These are phyloP conservation scores for Montipora capitata DNA, from an alignment of 92 coral and sea anemone genomes.

Conservation along the genomic window DNA sequence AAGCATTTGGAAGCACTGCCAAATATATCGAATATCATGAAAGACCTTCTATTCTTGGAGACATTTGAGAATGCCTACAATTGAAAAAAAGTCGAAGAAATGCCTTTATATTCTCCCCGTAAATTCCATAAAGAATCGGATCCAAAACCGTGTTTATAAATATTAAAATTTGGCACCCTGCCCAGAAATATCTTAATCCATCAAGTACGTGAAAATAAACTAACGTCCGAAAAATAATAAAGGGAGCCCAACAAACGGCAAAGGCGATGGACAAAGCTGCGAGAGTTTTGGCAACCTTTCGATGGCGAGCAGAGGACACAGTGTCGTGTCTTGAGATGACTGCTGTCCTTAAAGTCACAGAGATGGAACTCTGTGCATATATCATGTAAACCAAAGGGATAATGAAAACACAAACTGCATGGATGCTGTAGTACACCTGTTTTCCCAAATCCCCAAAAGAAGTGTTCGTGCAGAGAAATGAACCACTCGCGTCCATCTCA, in stretches of 20 bases:
- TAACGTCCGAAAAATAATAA: slow-evolving; percentile 55
- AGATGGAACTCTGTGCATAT: slow-evolving; percentile 30
- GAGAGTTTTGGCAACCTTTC: slow-evolving; percentile 44
- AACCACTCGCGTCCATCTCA: background rate
- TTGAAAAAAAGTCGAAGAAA: slow-evolving; percentile 21
- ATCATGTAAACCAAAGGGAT: slow-evolving; percentile 19
- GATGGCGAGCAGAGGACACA: background rate
- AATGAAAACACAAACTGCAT: slow-evolving; percentile 35
- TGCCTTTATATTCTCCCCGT: too few relatives aligned
- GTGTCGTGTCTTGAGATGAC: background rate
- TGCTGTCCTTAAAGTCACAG: background rate
- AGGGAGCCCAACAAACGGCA: slow-evolving; percentile 60
- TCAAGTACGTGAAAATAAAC: slow-evolving; percentile 36
- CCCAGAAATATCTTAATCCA: slow-evolving; percentile 39
- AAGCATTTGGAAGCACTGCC: too few relatives aligned
- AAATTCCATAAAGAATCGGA: slow-evolving; percentile 61
- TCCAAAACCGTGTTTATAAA: slow-evolving; percentile 43
- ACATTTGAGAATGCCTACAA: background rate
- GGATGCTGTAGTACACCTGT: slow-evolving; percentile 53
- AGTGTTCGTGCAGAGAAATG: slow-evolving; percentile 36
- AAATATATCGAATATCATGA: too few relatives aligned
- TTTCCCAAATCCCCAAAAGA: slow-evolving; percentile 38
- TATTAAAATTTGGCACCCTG: slow-evolving; percentile 41
- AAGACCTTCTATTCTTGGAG: background rate
- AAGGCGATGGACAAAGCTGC: slow-evolving; percentile 45